Evolutionary conservation across 2,888 invertebrate genomes (phyloP), one percentile per base, ranked within the genome.

Genomic region (Rhamnusium bicolor): DNA sequence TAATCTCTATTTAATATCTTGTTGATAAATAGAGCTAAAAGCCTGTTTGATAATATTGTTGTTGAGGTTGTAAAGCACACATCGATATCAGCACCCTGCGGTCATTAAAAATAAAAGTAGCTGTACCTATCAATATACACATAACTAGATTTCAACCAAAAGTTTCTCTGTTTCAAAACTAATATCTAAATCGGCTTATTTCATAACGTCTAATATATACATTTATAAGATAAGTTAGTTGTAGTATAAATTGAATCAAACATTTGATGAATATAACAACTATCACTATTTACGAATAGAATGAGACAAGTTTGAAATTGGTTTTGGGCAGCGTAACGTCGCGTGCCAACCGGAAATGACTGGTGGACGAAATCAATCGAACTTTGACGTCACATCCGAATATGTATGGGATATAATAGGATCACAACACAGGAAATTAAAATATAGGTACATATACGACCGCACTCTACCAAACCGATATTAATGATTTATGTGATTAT

Each of bases 351-450:
- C 85, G 86, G 86, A 87, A 86, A 86, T 86, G 85, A 84, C 83
- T 83, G 83, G 82, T 84, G 83, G 84, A 82, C 84, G 81, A 82
- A 86, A 85, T 86, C 86, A 86, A 87, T 87, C 85, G 85, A 82
- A 84, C 83, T 80, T 76, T 80, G 83, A 83, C 84, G 84, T 84
- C 84, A 83, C 81, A 77, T 81, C 80, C 83, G 80, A 78, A 79
- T 83, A 81, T 80, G 79, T 83, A 80, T 80, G 79, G 83, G 82
- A 84, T 84, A 85, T 86, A 86, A 87, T 86, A 82, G 86, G 82
- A 83, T 81, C 83, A 85, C 85, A 85, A 85, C 84, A 86, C 87
- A 87, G 87, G 87, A 87, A 87, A 87, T 87, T 87, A 87, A 87
- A 87, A 87, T 86, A 84, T 84, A 85, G 82, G 80, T 82, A 84